These are phyloP conservation scores for Pangasianodon hypophthalmus DNA, from an alignment of 2,113 vertebrate species.

Conservation along the genomic window DNA sequence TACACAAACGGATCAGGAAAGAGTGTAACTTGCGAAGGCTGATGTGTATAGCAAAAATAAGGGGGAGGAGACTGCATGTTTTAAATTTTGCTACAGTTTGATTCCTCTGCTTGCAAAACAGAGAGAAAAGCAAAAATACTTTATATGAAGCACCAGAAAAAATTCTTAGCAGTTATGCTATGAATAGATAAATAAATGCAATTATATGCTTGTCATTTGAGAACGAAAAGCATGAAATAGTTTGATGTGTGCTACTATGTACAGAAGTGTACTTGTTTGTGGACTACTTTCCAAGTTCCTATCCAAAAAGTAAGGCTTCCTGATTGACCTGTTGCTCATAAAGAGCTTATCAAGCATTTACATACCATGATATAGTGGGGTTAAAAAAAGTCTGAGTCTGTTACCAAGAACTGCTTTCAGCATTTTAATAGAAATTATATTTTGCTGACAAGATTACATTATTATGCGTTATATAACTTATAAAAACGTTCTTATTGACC, in stretches of 20 bases:
- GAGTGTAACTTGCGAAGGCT: conserved; percentile 1
- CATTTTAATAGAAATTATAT: neutral
- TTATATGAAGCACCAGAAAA: conserved; percentile 54
- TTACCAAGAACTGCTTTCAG: neutral
- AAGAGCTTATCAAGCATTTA: conserved; percentile 8
- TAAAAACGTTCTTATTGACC: neutral
- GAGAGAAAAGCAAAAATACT: conserved; percentile 39
- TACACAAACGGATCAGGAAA: conserved; percentile 7
- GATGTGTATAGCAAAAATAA: conserved; percentile 15
- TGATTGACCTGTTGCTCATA: conserved; percentile 27
- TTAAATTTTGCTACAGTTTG: conserved; percentile 48
- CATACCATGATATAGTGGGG: neutral
- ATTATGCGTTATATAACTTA: neutral
- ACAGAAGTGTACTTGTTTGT: conserved; percentile 36
- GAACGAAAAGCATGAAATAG: conserved; percentile 38
- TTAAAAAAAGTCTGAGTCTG: neutral
- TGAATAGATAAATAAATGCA: conserved; percentile 58
- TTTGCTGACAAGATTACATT: neutral
- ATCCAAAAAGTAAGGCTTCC: conserved; percentile 48
- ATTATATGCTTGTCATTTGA: conserved; percentile 25
- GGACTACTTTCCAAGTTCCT: conserved; percentile 36
- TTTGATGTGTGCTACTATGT: conserved; percentile 46
- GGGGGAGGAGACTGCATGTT: conserved; percentile 12
- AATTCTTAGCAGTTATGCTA: conserved; percentile 45
- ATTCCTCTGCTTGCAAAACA: conserved; percentile 40